Base-by-base conservation (phyloP, 2,888 invertebrate species). In the Willowsia nigromaculata region DNA sequence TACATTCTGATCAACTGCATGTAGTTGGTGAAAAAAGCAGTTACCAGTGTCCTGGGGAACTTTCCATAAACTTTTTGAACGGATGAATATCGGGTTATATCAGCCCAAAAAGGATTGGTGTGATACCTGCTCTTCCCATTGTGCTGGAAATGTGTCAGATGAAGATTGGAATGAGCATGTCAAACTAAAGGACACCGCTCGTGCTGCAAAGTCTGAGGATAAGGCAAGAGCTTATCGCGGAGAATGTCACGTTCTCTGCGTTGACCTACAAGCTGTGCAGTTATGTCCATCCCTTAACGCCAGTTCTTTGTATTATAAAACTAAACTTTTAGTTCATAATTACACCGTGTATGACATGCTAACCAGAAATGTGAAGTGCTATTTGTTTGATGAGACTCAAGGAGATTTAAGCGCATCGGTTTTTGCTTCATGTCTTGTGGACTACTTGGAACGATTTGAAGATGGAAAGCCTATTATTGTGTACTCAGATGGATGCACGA, bases 401-500 rank as follows among this genome's bases (percentile, higher is more conserved):
- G 85, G 78, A 1, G 76, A 78, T 9, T n/a, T 65, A n/a, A 1
- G 4, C 3, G 30, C 65, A 3, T 65, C 65, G 1, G 33, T 33
- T 2, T 30, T 65, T 30, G 65, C 65, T 5, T 22, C 65, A n/a
- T 65, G 65, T 33, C 11, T 65, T 4, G 13, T 18, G 6, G 33
- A 65, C n/a, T 65, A n/a, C 15, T n/a, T 65, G 13, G 18, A 65
- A 4, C 37, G 37, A 4, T 80, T 47, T 47, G 85, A 90, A 47
- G 87, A 90, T 65, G 85, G 56, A 68, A 83, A 85, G 22, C 91
- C 91, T 11, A 81, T 93, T n/a, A 90, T 93, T 30, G 88, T 93
- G 25, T 93, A 91, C 81, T 92, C 91, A 76, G 93, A 93, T 91
- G 92, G 92, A 9, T 93, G 93, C 84, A 90, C 90, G 0, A 88